Evolutionary conservation across 2,797 vertebrate genomes (phyloP), one percentile per base, ranked within the genome.

Genomic region (Sorex maritimensis): DNA sequence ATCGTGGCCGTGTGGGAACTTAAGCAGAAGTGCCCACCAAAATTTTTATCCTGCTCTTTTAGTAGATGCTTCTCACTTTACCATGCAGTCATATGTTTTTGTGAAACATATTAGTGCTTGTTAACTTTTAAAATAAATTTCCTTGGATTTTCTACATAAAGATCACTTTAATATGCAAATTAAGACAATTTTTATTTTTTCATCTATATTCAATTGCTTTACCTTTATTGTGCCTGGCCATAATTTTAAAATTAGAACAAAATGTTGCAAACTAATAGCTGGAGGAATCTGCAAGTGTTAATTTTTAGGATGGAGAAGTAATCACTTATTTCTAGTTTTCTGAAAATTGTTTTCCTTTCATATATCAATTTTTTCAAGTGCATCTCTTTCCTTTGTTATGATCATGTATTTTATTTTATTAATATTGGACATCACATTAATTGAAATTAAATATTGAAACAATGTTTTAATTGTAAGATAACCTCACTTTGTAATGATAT

Each of bases 361-460:
- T 28, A 0, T 58, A 5, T n/a, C 86, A 52, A 81, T 63, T 81
- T 85, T 79, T n/a, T 83, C 44, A 77, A 38, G 23, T 44, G 5
- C 30, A 52, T 28, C 69, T 58, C 52, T 30, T 58, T 17, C 5
- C 14, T 61, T 15, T 75, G 11, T 58, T 61, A 84, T 49, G 7
- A 73, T 49, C 0, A 1, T 17, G 34, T 81, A 17, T 72, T 92
- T 84, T 80, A 81, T 94, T 81, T 55, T 71, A 80, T 80, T 61
- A 65, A 88, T 78, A 58, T 75, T 1, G 21, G 14, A 21, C 55
- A 9, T 46, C 6, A 72, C 9, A 65, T 46, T n/a, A 67, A 79
- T 58, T 68, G 24, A 87, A 28, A 83, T 67, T 82, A 14, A 73
- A 83, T 83, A 55, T 9, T 68, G 8, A 79, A 94, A 67, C 34